A percentile compares a stretch with the other conserved stretches of the same genome.
These are phyloP conservation scores for Clusia tigrina DNA, from an alignment of 2,888 invertebrate genomes.

Conservation along the genomic window DNA sequence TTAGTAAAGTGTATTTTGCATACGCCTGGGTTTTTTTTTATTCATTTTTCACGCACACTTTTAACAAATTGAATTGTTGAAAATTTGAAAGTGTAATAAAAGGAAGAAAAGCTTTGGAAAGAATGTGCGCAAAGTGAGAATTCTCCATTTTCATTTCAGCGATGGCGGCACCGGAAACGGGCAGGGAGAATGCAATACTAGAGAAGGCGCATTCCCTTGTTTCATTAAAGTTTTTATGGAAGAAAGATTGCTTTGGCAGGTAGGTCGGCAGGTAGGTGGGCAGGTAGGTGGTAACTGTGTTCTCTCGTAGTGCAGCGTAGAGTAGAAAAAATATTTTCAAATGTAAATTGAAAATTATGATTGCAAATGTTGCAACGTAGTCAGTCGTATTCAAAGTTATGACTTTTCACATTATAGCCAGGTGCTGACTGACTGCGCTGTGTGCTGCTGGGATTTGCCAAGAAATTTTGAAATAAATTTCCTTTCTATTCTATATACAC, in stretches of 20 bases:
- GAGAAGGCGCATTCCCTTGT: not conserved
- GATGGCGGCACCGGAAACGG: not conserved
- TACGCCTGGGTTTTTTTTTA: not conserved
- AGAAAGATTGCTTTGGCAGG: too few relatives aligned
- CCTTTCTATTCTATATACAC: not conserved
- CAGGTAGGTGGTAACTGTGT: too few relatives aligned
- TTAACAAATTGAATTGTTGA: not conserved
- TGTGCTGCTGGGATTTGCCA: not conserved
- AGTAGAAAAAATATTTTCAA: not conserved
- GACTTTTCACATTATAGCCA: not conserved
- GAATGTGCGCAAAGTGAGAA: not conserved
- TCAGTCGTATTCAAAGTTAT: too few relatives aligned
- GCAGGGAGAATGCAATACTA: not conserved
- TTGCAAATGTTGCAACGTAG: too few relatives aligned
- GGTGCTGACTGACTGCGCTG: too few relatives aligned
- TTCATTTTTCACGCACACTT: not conserved
- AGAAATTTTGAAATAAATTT: not conserved
- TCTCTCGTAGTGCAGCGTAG: not conserved
- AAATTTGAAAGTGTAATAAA: not conserved
- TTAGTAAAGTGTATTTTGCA: not conserved
- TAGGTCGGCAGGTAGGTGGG: too few relatives aligned
- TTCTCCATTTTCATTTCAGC: not conserved
- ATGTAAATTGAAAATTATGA: not conserved
- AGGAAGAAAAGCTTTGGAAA: not conserved
- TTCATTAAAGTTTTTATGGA: not conserved